Evolutionary conservation across 2,113 vertebrate species (phyloP), one percentile per base, ranked within the genome.

Genomic region (Microtus richardsoni): DNA sequence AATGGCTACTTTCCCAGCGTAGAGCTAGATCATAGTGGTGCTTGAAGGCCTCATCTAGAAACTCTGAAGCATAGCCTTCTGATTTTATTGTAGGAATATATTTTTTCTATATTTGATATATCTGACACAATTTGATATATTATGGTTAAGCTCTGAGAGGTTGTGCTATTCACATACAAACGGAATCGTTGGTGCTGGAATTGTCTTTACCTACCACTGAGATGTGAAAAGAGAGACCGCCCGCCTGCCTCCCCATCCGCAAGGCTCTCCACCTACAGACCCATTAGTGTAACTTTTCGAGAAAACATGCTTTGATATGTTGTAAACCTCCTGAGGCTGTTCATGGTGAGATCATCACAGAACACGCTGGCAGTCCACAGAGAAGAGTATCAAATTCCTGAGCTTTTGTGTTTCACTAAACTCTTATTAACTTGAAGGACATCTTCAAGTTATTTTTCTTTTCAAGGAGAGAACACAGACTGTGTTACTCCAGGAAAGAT

Each of bases 351-450:
- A 17, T 83, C 41, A n/a, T 24, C 62, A 22, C 83, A 22, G 33
- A 21, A 66, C n/a, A 16, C 39, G 1, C 75, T 52, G 39, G 86
- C 26, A 14, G 7, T 64, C 22, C 91, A 60, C 70, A 71, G 58
- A 86, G 33, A 36, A 68, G 19, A 85, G 14, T 54, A 49, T 78
- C 58, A 91, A 62, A 64, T 90, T 91, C 82, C 93, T 64, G 70
- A 82, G 64, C 39, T 92, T 89, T 87, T 93, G 44, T 58, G 47
- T 92, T 89, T 96, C 19, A 86, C 54, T 83, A 12, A 75, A 83
- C 68, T 90, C 41, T 77, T 66, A 58, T 7, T 64, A 73, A 84
- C 19, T n/a, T 91, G 19, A 74, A 93, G 2, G 47, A 9, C 44
- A 30, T 66, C 58, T 89, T 89, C 77, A 79, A 71, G 41, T 41